Evolutionary conservation across 2,113 vertebrate genomes (phyloP).

Genomic region (Callipepla californica): DNA sequence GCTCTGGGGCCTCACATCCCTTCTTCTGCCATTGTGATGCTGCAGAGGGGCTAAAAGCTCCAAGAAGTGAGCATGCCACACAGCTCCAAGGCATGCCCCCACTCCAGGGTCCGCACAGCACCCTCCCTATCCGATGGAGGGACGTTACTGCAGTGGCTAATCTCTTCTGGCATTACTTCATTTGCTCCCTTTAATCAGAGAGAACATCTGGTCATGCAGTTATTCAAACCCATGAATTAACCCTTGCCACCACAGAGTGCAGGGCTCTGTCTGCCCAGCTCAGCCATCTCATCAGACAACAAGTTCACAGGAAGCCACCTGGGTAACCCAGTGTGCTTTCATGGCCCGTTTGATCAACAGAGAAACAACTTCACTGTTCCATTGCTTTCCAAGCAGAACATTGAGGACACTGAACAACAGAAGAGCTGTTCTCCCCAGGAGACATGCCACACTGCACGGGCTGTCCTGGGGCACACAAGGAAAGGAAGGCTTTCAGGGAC

Average conservation of each 20-base stretch:
- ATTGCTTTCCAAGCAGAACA: background rate
- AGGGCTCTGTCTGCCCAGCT: background rate
- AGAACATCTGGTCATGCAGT: slow-evolving; percentile 56
- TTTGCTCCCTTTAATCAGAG: slow-evolving; percentile 61
- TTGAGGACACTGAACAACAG: background rate
- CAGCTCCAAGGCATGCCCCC: accelerated
- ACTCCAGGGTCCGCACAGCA: background rate
- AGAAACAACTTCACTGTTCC: background rate
- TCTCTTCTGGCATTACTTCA: slow-evolving; percentile 56
- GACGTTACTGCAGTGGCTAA: slow-evolving; percentile 50
- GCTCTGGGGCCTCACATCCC: background rate
- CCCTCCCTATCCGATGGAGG: slow-evolving; percentile 37
- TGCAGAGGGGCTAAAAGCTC: background rate
- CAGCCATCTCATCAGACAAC: background rate
- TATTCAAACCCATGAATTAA: slow-evolving; percentile 53
- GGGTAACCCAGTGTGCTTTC: background rate
- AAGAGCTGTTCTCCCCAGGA: background rate
- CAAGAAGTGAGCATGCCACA: accelerated
- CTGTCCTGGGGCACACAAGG: background rate
- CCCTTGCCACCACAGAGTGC: background rate
- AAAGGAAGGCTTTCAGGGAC: background rate
- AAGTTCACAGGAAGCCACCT: accelerated
- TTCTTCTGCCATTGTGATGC: background rate
- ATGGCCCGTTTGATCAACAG: background rate
- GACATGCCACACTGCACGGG: accelerated